A percentile compares a stretch with the other conserved stretches of the same genome.
phyloP scores from a whole-genome alignment of 2,888 invertebrate species.

The Archips xylosteana region DNA sequence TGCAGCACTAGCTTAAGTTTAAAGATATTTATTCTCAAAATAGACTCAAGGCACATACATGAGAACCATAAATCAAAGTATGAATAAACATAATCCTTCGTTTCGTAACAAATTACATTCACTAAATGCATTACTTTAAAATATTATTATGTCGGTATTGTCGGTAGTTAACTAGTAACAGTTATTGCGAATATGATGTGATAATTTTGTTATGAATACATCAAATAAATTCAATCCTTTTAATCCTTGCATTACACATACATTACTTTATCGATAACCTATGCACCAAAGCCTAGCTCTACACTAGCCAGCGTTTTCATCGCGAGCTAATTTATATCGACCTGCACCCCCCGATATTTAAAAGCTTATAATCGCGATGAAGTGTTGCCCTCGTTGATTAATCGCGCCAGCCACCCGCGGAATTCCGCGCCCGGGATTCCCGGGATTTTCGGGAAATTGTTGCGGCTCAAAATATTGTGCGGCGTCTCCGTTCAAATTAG shows the following conservation, averaged over 20 bases:
- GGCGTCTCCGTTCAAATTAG: constrained; percentile 40
- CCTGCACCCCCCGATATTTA: constrained; percentile 74
- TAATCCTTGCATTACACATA: neutral
- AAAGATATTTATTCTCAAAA: too few relatives aligned
- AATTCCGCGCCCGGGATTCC: constrained; percentile 54
- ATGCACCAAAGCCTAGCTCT: constrained; percentile 51
- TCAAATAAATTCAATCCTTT: too few relatives aligned
- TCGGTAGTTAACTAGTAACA: too few relatives aligned
- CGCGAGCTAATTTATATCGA: constrained; percentile 81
- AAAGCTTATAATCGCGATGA: constrained; percentile 84
- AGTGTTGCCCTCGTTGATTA: constrained; percentile 79
- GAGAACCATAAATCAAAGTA: too few relatives aligned
- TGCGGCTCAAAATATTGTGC: constrained; percentile 53
- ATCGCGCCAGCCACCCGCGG: constrained; percentile 65
- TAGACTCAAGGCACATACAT: too few relatives aligned
- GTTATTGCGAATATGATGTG: neutral
- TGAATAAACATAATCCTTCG: too few relatives aligned
- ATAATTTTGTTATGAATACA: too few relatives aligned
- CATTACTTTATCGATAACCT: constrained; percentile 6
- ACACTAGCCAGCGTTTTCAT: constrained; percentile 65
- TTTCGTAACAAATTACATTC: too few relatives aligned
- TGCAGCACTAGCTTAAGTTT: too few relatives aligned
- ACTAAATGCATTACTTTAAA: too few relatives aligned
- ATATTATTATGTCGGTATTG: too few relatives aligned
- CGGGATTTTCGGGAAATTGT: constrained; percentile 51